Base-by-base conservation (phyloP, 1,140 invertebrate species). In the Lordiphosa stackelbergi region DNA sequence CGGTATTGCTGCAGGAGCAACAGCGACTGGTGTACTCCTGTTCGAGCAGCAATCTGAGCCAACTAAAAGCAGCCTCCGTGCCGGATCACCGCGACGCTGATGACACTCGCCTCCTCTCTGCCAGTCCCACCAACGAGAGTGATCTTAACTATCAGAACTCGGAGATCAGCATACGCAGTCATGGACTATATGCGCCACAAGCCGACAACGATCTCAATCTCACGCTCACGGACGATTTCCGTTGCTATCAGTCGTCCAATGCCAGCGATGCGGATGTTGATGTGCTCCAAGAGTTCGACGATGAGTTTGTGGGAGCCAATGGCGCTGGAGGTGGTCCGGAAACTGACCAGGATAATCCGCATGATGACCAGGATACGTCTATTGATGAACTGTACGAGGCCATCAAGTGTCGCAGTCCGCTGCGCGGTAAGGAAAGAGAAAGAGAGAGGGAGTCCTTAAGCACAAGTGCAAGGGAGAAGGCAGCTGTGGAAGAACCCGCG, bases 71-170 rank as follows among this genome's bases (percentile, higher is more conserved):
- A 3, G 52, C 89, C 5, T 24, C 22, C 5, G 22, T 24, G 87
- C 0, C 88, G 87, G 85, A 83, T 60, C 13, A 6, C 9, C 10
- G 40, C 8, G 49, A 16, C 22, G 37, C 36, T 0, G 73, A 53
- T 5, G 65, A 49, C 0, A 46, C 53, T 1, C 73, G 81, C 0
- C 53, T 83, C 4, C 68, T 78, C 1, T 73, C 86, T 0, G 89
- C 88, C 38, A 90, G 90, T 57, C 90, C 90, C 3, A 90, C 89
- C 34, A 90, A 90, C 61, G 90, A 91, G 74, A 91, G 90, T 72
- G 90, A 91, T 77, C 89, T 91, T 4, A 91, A 91, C 62, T 91
- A 91, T 64, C 90, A 91, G 84, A 89, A 91, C 87, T 91, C 90
- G 1, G 90, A 91, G 88, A 89, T 91, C 0, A 91, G 90, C 66